Percentiles rank a stretch among this genome's conserved stretches.
Evolutionary conservation across 2,113 vertebrate species (phyloP).

Genomic region (Tringa solitaria): DNA sequence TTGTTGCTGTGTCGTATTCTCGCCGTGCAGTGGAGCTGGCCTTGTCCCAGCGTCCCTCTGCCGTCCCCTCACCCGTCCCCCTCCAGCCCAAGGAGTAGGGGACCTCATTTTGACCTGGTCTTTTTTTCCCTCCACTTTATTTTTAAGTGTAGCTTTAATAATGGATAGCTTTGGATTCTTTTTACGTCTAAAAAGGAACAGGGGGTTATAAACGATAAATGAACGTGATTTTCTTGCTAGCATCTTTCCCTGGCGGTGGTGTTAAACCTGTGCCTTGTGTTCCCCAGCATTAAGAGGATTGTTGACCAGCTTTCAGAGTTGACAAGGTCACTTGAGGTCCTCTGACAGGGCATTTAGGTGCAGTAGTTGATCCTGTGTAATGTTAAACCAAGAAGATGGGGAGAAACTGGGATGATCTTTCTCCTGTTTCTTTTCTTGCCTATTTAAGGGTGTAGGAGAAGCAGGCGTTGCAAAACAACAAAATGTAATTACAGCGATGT

Average conservation of each 20-base stretch:
- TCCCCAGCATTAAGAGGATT: conserved; percentile 55
- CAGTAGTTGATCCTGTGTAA: conserved; percentile 39
- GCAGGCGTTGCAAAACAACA: conserved; percentile 48
- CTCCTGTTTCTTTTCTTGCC: conserved; percentile 9
- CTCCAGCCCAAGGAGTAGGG: background rate
- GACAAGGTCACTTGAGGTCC: conserved; percentile 69
- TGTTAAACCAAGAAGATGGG: conserved; percentile 30
- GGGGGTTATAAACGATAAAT: background rate
- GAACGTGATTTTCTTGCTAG: conserved; percentile 38
- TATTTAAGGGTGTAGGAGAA: conserved; percentile 58
- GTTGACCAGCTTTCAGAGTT: conserved; percentile 61
- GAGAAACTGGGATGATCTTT: conserved; percentile 42
- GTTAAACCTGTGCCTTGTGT: conserved; percentile 11
- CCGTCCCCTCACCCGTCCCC: background rate
- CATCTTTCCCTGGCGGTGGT: background rate
- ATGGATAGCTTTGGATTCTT: background rate
- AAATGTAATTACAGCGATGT: conserved; percentile 53
- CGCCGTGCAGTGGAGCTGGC: background rate
- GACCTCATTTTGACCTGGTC: background rate
- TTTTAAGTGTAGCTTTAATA: conserved; percentile 1
- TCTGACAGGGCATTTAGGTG: conserved; percentile 52
- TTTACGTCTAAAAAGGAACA: background rate
- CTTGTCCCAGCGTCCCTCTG: background rate
- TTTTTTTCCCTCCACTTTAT: background rate
- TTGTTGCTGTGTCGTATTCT: background rate